Base-by-base conservation (phyloP, 2,113 vertebrate genomes). In the Seriola rivoliana region DNA sequence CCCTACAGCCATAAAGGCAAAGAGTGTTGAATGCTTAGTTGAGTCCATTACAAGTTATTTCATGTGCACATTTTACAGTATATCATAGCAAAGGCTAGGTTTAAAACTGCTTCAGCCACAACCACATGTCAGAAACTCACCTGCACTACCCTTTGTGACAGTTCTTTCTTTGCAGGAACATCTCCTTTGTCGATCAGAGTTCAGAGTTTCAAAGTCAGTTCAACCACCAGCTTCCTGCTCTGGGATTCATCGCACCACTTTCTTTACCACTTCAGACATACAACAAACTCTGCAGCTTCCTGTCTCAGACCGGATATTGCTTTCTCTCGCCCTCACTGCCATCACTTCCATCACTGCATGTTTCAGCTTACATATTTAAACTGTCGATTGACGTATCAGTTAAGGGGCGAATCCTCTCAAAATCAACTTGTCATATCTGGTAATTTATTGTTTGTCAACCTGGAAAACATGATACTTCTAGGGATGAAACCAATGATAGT, bases 281-380 rank as follows among this genome's bases (percentile, higher is more conserved):
- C 69, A 54, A 62, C 21, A 70, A 46, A 71, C 48, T 38, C 36
- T 52, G 21, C 60, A 73, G 75, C 72, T 87, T 88, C 88, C 82
- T 74, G 86, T 75, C 66, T 46, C 73, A 38, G 23, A 55, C 54
- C 13, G 54, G 62, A 78, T 58, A 57, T 19, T 23, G 48, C 55
- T 57, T 81, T 10, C 62, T 60, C 50, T 17, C 34, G 19, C 23
- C 59, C 38, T 52, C 57, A 7, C 40, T 46, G 32, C 12, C 21
- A 11, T 60, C 5, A 25, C 32, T 23, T 23, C 23, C 23, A 23
- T 23, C 23, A 23, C 23, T 23, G 23, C 25, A 54, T 58, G 42
- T 54, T 19, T 58, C 13, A 23, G 14, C 40, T 19, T 7, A 60
- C 29, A 60, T 32, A 59, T 32, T 16, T 16, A 58, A 58, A 6